Base-by-base conservation (phyloP, 2,797 vertebrate species). In the Harpagifer antarcticus region DNA sequence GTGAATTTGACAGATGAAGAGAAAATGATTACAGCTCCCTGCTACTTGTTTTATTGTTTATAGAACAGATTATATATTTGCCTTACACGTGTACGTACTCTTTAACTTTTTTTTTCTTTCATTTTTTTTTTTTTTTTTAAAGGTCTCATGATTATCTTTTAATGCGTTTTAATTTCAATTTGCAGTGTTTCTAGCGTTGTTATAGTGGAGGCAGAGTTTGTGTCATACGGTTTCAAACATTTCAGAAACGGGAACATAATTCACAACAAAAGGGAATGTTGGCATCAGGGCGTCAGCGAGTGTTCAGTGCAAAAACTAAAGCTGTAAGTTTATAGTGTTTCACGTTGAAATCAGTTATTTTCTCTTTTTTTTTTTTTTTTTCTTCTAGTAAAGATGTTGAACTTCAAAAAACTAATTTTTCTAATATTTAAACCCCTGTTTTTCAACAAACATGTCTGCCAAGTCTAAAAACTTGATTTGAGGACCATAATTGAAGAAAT, bases 31-130 rank as follows among this genome's bases (percentile, higher is more conserved):
- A 64, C 83, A 59, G 72, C 89, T 92, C 85, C 89, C 82, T 72
- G 62, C 78, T 79, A 77, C 72, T 76, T 81, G 67, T 90, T 88
- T 92, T 89, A 86, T 86, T 91, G 89, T 93, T 90, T 81, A 91
- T 91, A 93, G 88, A 84, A 83, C 90, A 91, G 89, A 92, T 88
- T 62, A 90, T 92, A 88, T 91, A 91, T 92, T 92, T 89, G 87
- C 93, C 91, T 94, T 94, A 93, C 83, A 87, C 15, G 68, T 91
- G 82, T 90, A 89, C 23, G 72, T 89, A 82, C 72, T 85, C 70
- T 70, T 69, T 74, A 70, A 83, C 57, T 70, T 79, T 85, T 74
- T 78, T 84, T 82, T 88, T 71, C 66, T 66, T 64, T 78, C 68
- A n/a, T 84, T 20, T 20, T 2, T 5, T 23, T 53, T 27, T 74